Conservation (phyloP, 2,888 invertebrate genomes). For the Orthosia gothica region DNA sequence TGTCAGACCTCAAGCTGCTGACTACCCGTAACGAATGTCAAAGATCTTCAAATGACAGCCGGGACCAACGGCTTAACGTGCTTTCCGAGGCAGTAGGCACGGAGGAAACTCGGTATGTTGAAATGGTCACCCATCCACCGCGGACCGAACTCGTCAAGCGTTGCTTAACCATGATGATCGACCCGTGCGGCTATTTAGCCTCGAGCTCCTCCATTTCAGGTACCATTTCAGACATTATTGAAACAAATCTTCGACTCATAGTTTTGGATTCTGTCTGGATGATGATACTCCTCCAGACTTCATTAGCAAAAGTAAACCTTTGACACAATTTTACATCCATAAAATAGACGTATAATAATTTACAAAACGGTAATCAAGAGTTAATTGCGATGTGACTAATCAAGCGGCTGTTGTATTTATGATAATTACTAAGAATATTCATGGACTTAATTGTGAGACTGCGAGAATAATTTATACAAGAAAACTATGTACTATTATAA, state of each 20-base stretch:
- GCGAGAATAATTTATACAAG: constrained; percentile 50
- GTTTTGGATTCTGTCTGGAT: not conserved
- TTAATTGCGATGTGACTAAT: constrained; percentile 63
- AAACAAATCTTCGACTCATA: not conserved
- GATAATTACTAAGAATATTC: constrained; percentile 59
- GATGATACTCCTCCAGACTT: constrained; percentile 20
- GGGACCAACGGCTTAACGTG: no score
- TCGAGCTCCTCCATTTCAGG: no score
- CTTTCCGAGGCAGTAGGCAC: no score
- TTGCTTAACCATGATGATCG: no score
- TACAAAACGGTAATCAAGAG: constrained; percentile 39
- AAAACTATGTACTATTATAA: not conserved
- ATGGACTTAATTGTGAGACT: constrained; percentile 46
- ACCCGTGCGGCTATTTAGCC: no score
- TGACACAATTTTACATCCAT: constrained; percentile 28
- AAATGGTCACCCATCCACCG: no score
- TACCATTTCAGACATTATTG: not conserved
- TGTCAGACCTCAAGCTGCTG: no score
- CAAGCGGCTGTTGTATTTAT: constrained; percentile 60
- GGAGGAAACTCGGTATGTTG: no score
- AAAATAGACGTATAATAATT: constrained; percentile 22
- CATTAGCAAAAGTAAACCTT: constrained; percentile 32
- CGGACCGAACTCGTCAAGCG: no score
- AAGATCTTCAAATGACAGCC: no score
- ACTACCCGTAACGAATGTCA: no score